Evolutionary conservation across 2,797 vertebrate genomes (phyloP).

Genomic region (Garrulus glandarius): DNA sequence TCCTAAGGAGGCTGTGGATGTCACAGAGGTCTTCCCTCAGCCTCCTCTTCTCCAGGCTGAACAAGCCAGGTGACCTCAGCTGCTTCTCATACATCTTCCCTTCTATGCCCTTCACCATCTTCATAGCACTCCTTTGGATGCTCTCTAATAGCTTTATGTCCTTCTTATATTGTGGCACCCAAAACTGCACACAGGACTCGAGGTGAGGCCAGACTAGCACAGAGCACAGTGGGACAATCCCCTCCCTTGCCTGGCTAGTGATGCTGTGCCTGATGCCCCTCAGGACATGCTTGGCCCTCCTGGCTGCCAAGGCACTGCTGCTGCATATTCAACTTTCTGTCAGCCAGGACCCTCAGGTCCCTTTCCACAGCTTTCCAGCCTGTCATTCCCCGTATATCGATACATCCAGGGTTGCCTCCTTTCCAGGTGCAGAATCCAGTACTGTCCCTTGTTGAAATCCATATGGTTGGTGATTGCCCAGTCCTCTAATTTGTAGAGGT

Average conservation of each 20-base stretch:
- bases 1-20: background rate
- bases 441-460: background rate
- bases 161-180: background rate
- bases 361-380: background rate
- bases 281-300: background rate
- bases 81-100: background rate
- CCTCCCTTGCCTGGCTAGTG: accelerated
- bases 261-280: background rate
- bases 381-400: background rate
- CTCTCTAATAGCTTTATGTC: background rate
- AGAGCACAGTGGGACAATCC: background rate
- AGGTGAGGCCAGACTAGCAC: background rate
- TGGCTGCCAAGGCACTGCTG: background rate
- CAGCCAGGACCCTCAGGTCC: background rate
- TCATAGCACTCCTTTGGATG: background rate
- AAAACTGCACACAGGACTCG: background rate
- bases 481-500: background rate
- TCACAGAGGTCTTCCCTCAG: background rate
- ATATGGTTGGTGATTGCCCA: background rate
- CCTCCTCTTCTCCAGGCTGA: background rate
- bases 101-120: background rate
- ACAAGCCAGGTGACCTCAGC: background rate
- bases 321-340: background rate
- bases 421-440: background rate
- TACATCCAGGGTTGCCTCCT: background rate